Conservation (phyloP, 1,140 invertebrate genomes). For the Drosophila asahinai region DNA sequence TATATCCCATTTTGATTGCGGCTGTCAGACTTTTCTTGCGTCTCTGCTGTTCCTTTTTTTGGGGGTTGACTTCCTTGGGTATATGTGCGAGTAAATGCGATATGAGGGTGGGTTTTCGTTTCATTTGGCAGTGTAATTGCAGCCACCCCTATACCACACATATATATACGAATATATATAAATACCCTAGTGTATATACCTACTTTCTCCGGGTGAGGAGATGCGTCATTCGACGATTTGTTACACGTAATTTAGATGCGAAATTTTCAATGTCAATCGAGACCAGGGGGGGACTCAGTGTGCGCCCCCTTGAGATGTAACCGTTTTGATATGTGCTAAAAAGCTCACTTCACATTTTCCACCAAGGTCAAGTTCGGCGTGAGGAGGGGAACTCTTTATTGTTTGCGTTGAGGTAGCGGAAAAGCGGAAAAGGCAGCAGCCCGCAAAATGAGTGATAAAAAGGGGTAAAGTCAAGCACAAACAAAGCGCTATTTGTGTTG, state of each 20-base stretch:
- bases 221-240: slow-evolving; percentile 77
- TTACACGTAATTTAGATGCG: slow-evolving; percentile 74
- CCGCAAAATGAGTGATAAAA: slow-evolving; percentile 53
- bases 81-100: background rate
- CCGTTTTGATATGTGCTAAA: slow-evolving; percentile 81
- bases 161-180: slow-evolving; percentile 5
- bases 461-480: slow-evolving; percentile 41
- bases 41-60: slow-evolving; percentile 37
- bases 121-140: slow-evolving; percentile 56
- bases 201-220: slow-evolving; percentile 27
- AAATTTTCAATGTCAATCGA: slow-evolving; percentile 78
- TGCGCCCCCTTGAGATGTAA: slow-evolving; percentile 74
- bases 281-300: background rate
- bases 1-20: slow-evolving; percentile 72
- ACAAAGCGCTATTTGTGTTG: slow-evolving; percentile 40
- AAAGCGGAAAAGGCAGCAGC: slow-evolving; percentile 27
- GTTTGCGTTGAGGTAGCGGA: slow-evolving; percentile 73
- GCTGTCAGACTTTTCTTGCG: slow-evolving; percentile 51
- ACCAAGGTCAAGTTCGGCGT: slow-evolving; percentile 81
- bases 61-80: slow-evolving; percentile 68
- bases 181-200: slow-evolving; percentile 16
- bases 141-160: slow-evolving; percentile 62
- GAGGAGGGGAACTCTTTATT: slow-evolving; percentile 52
- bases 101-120: slow-evolving; percentile 66
- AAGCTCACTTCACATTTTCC: slow-evolving; percentile 80